Base-by-base conservation (phyloP, 2,888 invertebrate species). In the Synanthedon formicaeformis region DNA sequence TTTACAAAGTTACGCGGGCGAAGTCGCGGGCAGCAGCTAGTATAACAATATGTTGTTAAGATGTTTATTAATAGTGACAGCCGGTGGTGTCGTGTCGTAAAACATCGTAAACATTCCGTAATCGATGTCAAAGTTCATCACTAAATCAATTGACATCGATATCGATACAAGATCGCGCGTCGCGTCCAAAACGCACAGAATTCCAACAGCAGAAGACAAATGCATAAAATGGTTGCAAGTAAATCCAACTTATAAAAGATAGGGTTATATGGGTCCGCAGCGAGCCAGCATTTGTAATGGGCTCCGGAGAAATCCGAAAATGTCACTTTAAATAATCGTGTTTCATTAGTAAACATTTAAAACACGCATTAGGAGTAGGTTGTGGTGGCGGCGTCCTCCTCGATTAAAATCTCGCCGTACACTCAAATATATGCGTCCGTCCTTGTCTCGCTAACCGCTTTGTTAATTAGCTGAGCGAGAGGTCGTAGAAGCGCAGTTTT, bases 281-380 rank as follows among this genome's bases (percentile, higher is more conserved):
- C 61, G 61, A 49, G 60, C 60, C 63, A 60, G 66, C 61, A 71
- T 70, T 67, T 67, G 68, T 73, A 70, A 75, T 68, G 65, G 34
- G 66, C 64, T 63, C 59, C 60, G 60, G 76, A 80, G 75, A 83
- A 84, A 85, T 81, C 78, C 74, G 71, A 78, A 84, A 83, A 82
- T 81, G 84, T 84, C 85, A 82, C 82, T 81, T 85, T 79, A 83
- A 85, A 83, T 86, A 85, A 86, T 85, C 81, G 80, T 83, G 80
- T 79, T 34, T 85, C 84, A 84, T 87, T 87, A 86, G 83, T 84
- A 82, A 81, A 83, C 84, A 85, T 86, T 85, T 82, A 81, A 85
- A 78, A 81, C 82, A 78, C 77, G 81, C 83, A 84, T 85, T 85
- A 84, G 78, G 23, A 76, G 73, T 72, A 70, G 77, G 63, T 73